Percentiles rank a stretch among this genome's conserved stretches.
These are phyloP conservation scores for Strigops habroptila DNA, from an alignment of 2,113 vertebrate species.

Conservation along the genomic window DNA sequence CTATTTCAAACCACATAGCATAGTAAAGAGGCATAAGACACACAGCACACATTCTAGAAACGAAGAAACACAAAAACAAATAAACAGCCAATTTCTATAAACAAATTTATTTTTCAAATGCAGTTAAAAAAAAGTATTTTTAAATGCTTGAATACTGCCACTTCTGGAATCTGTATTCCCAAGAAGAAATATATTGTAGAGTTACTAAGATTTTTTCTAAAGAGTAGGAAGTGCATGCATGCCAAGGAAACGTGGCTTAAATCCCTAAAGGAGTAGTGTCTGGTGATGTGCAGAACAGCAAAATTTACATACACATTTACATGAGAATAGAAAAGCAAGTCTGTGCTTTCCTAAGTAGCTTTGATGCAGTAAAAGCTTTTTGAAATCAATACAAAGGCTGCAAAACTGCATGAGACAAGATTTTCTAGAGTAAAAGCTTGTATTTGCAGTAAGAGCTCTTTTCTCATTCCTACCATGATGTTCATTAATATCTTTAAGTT, in stretches of 20 bases:
- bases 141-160: not conserved
- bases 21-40: not conserved
- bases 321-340: not conserved
- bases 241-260: not conserved
- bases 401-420: not conserved
- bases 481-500: not conserved
- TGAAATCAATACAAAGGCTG: not conserved
- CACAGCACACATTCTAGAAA: not conserved
- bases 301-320: not conserved
- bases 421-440: not conserved
- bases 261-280: not conserved
- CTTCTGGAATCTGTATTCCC: not conserved
- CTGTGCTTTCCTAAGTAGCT: not conserved
- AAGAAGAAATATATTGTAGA: not conserved
- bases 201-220: not conserved
- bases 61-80: not conserved
- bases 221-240: not conserved
- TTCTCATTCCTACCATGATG: not conserved
- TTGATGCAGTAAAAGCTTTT: not conserved
- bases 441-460: not conserved
- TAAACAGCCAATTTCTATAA: not conserved
- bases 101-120: not conserved
- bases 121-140: not conserved
- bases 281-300: not conserved
- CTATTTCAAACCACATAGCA: not conserved